Conservation (phyloP, 1,140 invertebrate species). For the Metaphire vulgaris region DNA sequence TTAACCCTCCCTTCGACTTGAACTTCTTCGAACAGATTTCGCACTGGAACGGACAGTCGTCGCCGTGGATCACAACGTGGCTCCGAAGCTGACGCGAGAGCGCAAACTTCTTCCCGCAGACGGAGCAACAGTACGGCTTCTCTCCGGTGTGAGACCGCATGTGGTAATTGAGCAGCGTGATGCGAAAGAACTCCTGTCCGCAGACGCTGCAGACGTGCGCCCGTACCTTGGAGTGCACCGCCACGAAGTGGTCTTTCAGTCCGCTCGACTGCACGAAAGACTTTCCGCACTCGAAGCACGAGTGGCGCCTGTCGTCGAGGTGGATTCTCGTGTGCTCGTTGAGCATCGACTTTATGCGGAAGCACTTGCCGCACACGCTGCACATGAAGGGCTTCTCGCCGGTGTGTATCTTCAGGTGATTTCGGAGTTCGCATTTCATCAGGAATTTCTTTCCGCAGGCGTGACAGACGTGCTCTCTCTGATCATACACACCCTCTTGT, state of each 20-base stretch:
- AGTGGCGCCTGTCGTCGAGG: slow-evolving; percentile 58
- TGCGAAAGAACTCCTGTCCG: slow-evolving; percentile 82
- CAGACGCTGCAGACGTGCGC: slow-evolving; percentile 91
- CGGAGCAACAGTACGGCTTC: slow-evolving; percentile 91
- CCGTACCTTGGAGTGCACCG: slow-evolving; percentile 3
- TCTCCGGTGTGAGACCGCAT: slow-evolving; percentile 59
- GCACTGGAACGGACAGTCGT: neutral
- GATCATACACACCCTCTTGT: too few relatives aligned
- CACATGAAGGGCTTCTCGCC: slow-evolving; percentile 39
- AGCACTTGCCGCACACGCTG: slow-evolving; percentile 29
- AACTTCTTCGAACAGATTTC: slow-evolving; percentile 11
- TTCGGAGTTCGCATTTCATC: neutral
- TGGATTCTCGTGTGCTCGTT: slow-evolving; percentile 20
- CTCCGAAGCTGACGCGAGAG: slow-evolving; percentile 72
- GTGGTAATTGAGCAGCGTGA: slow-evolving; percentile 55
- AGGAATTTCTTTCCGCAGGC: neutral
- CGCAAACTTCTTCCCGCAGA: slow-evolving; percentile 85
- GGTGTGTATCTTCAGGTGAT: slow-evolving; percentile 37
- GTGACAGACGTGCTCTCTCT: neutral
- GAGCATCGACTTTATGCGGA: slow-evolving; percentile 8
- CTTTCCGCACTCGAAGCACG: slow-evolving; percentile 72
- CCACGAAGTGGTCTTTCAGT: slow-evolving; percentile 64
- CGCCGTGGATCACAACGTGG: neutral
- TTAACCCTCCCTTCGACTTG: slow-evolving; percentile 2
- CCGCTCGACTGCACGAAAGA: slow-evolving; percentile 89